phyloP scores from a whole-genome alignment of 2,888 invertebrate genomes.

The Artemia sp. region DNA sequence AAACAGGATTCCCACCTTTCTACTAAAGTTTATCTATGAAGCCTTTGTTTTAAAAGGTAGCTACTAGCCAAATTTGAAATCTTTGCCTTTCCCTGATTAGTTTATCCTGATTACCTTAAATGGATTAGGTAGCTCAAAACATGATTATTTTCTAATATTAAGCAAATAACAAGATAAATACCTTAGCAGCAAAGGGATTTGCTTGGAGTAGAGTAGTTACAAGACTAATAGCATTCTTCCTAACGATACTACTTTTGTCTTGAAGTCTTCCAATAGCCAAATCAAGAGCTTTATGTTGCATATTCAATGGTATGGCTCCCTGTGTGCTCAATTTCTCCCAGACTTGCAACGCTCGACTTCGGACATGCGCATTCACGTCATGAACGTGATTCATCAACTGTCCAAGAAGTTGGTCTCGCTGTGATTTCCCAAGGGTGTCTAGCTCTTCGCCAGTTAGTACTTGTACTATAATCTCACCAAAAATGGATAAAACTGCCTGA shows the following conservation, averaged over 20 bases:
- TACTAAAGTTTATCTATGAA: too few species aligned
- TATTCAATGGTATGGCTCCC: conserved; percentile 54
- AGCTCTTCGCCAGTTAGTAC: conserved; percentile 56
- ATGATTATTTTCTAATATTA: too few species aligned
- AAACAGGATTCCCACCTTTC: too few species aligned
- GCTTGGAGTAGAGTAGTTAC: conserved; percentile 53
- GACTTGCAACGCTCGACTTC: conserved; percentile 56
- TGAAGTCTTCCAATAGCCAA: conserved; percentile 50
- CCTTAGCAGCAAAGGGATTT: conserved; percentile 67
- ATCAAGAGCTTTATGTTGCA: conserved; percentile 49
- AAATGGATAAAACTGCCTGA: conserved; percentile 23
- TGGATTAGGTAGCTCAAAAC: too few species aligned
- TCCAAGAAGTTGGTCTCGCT: conserved; percentile 60
- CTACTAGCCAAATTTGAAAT: too few species aligned
- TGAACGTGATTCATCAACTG: conserved; percentile 62
- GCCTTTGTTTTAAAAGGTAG: too few species aligned
- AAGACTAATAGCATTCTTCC: conserved; percentile 64
- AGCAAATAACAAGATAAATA: conserved; percentile 31
- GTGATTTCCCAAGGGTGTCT: conserved; percentile 45
- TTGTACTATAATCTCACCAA: conserved; percentile 31
- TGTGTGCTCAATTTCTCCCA: conserved; percentile 62
- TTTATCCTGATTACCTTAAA: too few species aligned
- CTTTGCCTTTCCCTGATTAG: too few species aligned
- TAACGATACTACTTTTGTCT: conserved; percentile 66
- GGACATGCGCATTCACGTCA: conserved; percentile 66